Evolutionary conservation across 2,797 vertebrate genomes (phyloP), one percentile per base, ranked within the genome.

Genomic region (Sarcophilus harrisii): DNA sequence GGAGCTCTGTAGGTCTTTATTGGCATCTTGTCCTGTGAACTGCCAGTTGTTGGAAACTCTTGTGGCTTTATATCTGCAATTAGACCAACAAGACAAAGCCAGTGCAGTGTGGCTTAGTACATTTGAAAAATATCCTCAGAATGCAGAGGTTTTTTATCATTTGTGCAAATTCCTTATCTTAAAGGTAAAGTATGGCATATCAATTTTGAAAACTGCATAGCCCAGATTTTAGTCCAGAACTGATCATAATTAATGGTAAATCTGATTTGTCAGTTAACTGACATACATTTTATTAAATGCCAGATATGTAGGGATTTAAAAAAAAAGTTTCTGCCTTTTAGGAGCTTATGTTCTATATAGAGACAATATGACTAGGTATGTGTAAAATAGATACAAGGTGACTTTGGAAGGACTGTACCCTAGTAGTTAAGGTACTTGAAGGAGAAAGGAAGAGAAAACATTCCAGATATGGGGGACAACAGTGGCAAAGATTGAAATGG

Each of bases 81-180:
- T 96, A 91, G 98, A 98, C 27, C 96, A 99, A 49, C 21, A 73
- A 0, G 99, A 99, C 3, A 97, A 90, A 95, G 99, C 99, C 1
- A 98, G 98, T 24, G 97, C 98, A 30, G 98, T 99, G 93, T 99
- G 99, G 99, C 98, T 99, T 38, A 98, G 98, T 49, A 99, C 99
- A 27, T 99, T 99, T 98, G 99, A 98, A 10, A 99, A 98, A 97
- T 99, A 98, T 97, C 99, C 99, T 93, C 98, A 99, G 97, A 99
- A 99, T 59, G 99, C 99, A 0, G 98, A 99, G 96, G 96, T 99
- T 96, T 99, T 99, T 98, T 99, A 99, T 98, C 98, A 98, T 92
- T 98, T 98, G 97, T 99, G 99, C 99, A 99, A 98, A 98, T 99
- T 99, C 98, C 99, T 99, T 98, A 99, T 99, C 97, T 97, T 98